Conservation (phyloP, 2,113 vertebrate genomes). For the Marmota monax region DNA sequence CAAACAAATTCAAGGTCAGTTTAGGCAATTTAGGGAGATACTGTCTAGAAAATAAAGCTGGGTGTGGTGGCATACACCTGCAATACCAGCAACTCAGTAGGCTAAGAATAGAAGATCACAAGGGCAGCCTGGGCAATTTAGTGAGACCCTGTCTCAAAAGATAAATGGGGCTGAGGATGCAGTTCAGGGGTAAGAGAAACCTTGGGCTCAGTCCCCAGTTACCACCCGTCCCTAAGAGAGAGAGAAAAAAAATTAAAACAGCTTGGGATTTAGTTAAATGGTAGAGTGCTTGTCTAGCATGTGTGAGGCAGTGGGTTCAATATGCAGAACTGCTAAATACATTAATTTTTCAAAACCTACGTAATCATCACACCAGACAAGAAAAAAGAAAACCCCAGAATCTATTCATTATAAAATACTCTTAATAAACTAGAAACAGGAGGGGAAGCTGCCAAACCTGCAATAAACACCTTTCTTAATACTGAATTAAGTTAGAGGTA, state of each 20-base stretch:
- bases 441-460: neutral
- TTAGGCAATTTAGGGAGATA: neutral
- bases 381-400: conserved; percentile 22
- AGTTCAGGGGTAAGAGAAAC: no score
- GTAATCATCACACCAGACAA: neutral
- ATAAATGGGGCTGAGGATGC: no score
- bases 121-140: no score
- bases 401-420: neutral
- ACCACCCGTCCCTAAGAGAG: no score
- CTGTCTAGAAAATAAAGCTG: neutral
- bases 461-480: neutral
- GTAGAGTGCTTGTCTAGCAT: neutral
- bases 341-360: conserved; percentile 8
- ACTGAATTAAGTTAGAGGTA: neutral
- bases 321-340: no score
- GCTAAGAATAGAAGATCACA: no score
- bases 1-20: neutral
- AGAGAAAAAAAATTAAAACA: neutral
- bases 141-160: no score
- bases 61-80: no score
- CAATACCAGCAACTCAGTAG: no score
- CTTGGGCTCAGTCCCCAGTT: no score
- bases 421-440: neutral
- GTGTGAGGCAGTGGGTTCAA: neutral
- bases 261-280: neutral